phyloP scores from a whole-genome alignment of 2,797 vertebrate species.

The Onychomys arenicola region DNA sequence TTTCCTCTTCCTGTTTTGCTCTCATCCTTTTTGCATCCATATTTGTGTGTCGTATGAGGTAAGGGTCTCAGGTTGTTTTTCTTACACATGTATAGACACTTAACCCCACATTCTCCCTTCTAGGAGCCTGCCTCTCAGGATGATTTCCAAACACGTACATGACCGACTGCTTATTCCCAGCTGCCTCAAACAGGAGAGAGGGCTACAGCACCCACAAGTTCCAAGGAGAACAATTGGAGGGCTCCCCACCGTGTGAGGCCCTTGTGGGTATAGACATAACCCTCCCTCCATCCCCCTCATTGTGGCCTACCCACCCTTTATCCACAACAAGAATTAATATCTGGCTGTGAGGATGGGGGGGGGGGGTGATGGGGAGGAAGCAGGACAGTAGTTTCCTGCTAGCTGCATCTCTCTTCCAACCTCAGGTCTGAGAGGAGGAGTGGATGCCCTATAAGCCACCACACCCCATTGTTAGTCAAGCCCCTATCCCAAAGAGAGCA shows the following conservation, averaged over 20 bases:
- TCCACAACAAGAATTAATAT: not conserved
- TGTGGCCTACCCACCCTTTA: not conserved
- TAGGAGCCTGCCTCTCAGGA: not conserved
- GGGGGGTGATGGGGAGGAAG: too few relatives aligned
- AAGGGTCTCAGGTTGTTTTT: constrained; percentile 6
- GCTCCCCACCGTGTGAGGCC: not conserved
- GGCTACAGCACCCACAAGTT: not conserved
- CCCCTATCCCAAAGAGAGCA: not conserved
- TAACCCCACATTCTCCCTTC: not conserved
- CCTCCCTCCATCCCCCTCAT: not conserved
- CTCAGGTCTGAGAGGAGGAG: not conserved
- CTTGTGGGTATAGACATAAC: not conserved
- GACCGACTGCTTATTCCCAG: not conserved
- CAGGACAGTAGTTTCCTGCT: not conserved
- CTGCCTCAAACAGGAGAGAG: not conserved
- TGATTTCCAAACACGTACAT: not conserved
- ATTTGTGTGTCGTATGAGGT: not conserved
- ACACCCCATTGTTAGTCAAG: not conserved
- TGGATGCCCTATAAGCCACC: not conserved
- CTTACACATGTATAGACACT: not conserved
- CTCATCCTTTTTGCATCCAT: not conserved
- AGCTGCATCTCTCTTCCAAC: not conserved
- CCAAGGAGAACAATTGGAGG: not conserved
- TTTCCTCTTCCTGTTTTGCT: constrained; percentile 2
- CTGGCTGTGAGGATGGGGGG: not conserved